Evolutionary conservation across 2,797 vertebrate genomes (phyloP), one percentile per base, ranked within the genome.

Genomic region (Nyctibius grandis): DNA sequence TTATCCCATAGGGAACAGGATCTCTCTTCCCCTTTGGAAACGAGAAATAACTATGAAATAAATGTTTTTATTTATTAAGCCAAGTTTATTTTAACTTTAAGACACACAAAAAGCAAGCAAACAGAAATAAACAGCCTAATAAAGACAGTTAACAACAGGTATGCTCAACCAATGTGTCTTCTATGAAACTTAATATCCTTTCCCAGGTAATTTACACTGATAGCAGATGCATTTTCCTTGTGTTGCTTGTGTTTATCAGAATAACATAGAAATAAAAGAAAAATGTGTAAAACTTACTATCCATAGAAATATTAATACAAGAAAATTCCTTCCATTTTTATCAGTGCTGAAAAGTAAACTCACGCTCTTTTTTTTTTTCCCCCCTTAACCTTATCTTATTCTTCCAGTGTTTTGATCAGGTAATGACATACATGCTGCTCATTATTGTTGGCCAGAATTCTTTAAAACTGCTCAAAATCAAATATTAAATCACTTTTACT

Each of bases 391-490:
- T 85, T 82, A 48, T 72, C 29, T 73, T 61, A 61, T 44, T 69
- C 25, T 40, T 90, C 69, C 51, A 40, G 22, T 48, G 31, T 48
- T 91, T 59, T 74, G 9, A 75, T 72, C 53, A 75, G 45, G 61
- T 72, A 91, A 87, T 7, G 6, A 87, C 54, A 93, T 5, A 91
- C 9, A 76, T 3, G 9, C 29, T 84, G 38, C 6, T 56, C 17
- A 1, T 44, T 44, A 91, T 4, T 78, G 34, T 36, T 79, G 29
- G 47, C 17, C 63, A 91, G 67, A 89, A 78, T 69, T 70, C 45
- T 75, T 73, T n/a, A 86, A n/a, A 89, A 63, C 38, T 44, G 33
- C 31, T 92, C 63, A 90, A 93, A 94, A 91, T 45, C 33, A 95
- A 78, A 38, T 61, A 82, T 67, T 60, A 75, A 91, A 80, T 91